phyloP scores from a whole-genome alignment of 2,113 vertebrate genomes.

The Shinisaurus crocodilurus region DNA sequence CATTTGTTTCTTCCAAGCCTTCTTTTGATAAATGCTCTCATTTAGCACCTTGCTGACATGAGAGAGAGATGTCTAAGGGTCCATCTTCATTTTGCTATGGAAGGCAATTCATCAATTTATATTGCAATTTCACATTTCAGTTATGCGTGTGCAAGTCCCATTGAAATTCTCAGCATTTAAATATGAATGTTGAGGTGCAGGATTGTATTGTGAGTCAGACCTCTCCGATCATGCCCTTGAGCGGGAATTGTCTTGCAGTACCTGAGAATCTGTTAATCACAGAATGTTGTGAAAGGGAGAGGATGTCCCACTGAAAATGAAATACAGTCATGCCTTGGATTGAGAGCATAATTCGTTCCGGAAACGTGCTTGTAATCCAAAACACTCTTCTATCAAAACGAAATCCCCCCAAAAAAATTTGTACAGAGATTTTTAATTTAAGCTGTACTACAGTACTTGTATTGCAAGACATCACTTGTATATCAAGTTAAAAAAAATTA shows the following conservation, averaged over 20 bases:
- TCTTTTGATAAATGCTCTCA: slow-evolving; percentile 8
- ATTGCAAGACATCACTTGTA: no score
- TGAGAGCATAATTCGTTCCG: no score
- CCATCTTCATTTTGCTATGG: background rate
- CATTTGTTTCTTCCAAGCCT: background rate
- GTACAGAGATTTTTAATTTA: no score
- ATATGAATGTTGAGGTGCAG: background rate
- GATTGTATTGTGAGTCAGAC: background rate
- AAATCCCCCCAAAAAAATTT: no score
- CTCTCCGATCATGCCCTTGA: background rate
- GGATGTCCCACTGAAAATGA: background rate
- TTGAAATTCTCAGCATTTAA: background rate
- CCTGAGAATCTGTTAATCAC: background rate
- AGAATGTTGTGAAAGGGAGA: background rate
- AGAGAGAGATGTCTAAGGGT: background rate
- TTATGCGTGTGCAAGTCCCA: background rate
- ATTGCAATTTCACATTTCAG: background rate
- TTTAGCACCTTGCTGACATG: background rate
- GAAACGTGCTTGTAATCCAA: no score
- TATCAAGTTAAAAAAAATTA: no score
- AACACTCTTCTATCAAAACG: no score
- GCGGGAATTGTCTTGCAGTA: background rate
- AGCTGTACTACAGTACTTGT: no score
- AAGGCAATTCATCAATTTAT: background rate
- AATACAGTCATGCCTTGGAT: no score